Evolutionary conservation across 1,140 invertebrate species (phyloP), one percentile per base, ranked within the genome.

Genomic region (Drosophila nigromelanica): DNA sequence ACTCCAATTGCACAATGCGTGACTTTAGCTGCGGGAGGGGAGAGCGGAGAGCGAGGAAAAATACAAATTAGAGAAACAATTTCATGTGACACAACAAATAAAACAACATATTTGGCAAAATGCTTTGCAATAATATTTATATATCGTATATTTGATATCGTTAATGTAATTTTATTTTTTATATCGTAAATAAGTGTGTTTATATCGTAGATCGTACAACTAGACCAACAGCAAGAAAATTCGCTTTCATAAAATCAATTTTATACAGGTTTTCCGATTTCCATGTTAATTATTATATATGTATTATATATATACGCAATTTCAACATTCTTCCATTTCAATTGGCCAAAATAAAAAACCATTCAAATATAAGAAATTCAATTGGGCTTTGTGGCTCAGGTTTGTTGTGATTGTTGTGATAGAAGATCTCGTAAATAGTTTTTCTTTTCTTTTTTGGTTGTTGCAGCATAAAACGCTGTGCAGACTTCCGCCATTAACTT

Each of bases 1-100:
- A 92, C 48, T 93, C 90, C 18, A 98, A 76, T 35, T 89, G 69
- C n/a, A 62, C 42, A 30, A 92, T 78, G 30, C 76, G 76, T 51
- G 76, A 64, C 47, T 90, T 89, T 6, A 92, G 73, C 91, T 92
- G 45, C 35, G 64, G 43, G 45, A 51, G 55, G 35, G 18, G 14
- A 30, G 33, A 50, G 33, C 30, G 33, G 35, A 43, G 40, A 62
- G 27, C 47, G 43, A 72, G 42, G 40, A 8, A 76, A 27, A 45
- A 71, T 14, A 5, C n/a, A 33, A 61, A 70, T 78, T 61, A 64
- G 45, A 60, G 73, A 76, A 50, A 78, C 72, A 64, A 11, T 27
- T 52, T 14, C 18, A 67, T 37, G 24, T 42, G 40, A 24, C 42
- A 39, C n/a, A 43, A n/a, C 8, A 69, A 87, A 83, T 87, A 89